phyloP scores from a whole-genome alignment of 2,113 vertebrate species.

The Prolemur simus region DNA sequence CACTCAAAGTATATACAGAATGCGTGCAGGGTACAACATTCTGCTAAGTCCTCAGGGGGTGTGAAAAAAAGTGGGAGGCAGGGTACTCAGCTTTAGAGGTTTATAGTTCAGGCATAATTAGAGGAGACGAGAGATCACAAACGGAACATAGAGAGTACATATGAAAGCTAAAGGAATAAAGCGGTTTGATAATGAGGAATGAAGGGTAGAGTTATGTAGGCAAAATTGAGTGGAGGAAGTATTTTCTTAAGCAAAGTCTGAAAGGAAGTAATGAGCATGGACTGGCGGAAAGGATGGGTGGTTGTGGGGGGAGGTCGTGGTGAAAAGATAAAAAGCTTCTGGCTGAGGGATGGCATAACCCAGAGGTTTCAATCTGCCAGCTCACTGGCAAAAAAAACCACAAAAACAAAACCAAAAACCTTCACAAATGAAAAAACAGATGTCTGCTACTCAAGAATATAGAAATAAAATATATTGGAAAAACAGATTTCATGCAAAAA shows the following conservation, averaged over 20 bases:
- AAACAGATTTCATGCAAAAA: background rate
- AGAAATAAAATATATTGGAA: background rate
- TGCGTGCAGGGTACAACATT: background rate
- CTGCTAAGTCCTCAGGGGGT: background rate
- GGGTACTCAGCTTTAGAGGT: background rate
- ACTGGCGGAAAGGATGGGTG: background rate
- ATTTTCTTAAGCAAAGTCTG: background rate
- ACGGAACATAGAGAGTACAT: background rate
- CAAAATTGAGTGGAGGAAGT: background rate
- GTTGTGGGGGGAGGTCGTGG: fast-evolving
- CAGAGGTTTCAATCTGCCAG: background rate
- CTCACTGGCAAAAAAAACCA: background rate
- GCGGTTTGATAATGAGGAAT: background rate
- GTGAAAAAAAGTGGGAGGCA: background rate
- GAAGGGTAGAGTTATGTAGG: background rate
- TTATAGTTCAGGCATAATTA: background rate
- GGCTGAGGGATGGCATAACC: background rate
- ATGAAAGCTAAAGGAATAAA: background rate
- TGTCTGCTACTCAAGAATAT: background rate
- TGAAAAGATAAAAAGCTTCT: background rate
- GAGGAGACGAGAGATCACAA: background rate
- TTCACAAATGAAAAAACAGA: background rate
- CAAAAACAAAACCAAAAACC: background rate
- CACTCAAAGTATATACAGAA: background rate
- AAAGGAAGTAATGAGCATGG: background rate